These are phyloP conservation scores for Nephrotoma guestfalica DNA, from an alignment of 2,888 invertebrate species.

Conservation along the genomic window DNA sequence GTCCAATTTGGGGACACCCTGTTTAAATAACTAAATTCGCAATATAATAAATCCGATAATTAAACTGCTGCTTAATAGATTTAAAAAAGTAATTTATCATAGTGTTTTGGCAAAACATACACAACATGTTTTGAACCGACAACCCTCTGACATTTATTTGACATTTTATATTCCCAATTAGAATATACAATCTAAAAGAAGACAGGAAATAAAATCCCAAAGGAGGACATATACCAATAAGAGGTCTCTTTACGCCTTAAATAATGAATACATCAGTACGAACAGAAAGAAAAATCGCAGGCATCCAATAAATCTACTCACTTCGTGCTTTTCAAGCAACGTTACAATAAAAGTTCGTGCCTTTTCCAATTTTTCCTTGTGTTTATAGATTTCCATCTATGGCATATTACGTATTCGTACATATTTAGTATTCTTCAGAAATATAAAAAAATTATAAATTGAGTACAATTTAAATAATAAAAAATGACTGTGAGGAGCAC, in stretches of 20 bases:
- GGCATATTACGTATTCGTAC: neutral
- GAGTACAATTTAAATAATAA: neutral
- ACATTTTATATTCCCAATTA: too few relatives aligned
- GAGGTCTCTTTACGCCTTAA: neutral
- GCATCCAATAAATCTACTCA: neutral
- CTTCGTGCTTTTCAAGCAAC: neutral
- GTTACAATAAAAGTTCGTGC: neutral
- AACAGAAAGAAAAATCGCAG: neutral
- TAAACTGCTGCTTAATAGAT: too few relatives aligned
- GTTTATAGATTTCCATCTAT: neutral
- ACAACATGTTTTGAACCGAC: too few relatives aligned
- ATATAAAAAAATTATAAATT: neutral
- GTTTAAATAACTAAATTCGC: too few relatives aligned
- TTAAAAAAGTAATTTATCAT: too few relatives aligned
- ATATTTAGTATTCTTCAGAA: neutral
- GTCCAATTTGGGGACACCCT: too few relatives aligned
- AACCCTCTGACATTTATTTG: too few relatives aligned
- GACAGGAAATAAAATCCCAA: too few relatives aligned
- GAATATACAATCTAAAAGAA: too few relatives aligned
- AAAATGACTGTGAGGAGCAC: neutral
- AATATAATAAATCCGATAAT: too few relatives aligned
- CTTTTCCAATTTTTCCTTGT: neutral
- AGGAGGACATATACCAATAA: too few relatives aligned
- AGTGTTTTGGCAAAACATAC: too few relatives aligned
- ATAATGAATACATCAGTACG: neutral